Evolutionary conservation across 2,888 invertebrate species (phyloP).

Genomic region (Nycteola revayana): DNA sequence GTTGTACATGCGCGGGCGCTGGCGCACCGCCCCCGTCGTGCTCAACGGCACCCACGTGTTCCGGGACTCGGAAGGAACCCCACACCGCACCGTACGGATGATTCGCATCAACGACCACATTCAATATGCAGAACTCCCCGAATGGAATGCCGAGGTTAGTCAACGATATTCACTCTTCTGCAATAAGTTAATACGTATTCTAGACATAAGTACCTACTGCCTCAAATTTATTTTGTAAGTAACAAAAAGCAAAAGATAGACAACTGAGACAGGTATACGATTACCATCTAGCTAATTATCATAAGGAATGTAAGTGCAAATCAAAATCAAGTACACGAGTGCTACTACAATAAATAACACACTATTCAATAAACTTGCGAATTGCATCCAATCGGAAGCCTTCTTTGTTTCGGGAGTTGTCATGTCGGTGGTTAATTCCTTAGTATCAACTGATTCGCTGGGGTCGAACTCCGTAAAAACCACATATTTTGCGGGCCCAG

Average conservation of each 20-base stretch:
- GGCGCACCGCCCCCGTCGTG: constrained; percentile 70
- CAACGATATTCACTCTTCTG: no score
- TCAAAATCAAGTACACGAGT: constrained; percentile 59
- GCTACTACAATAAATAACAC: constrained; percentile 50
- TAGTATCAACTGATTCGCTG: constrained; percentile 42
- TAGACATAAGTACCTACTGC: no score
- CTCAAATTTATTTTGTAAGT: no score
- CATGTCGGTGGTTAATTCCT: constrained; percentile 39
- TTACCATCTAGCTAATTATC: constrained; percentile 31
- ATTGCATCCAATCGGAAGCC: constrained; percentile 59
- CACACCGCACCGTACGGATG: constrained; percentile 54
- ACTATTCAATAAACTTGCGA: constrained; percentile 65
- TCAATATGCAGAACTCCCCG: constrained; percentile 55
- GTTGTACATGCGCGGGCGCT: constrained; percentile 61
- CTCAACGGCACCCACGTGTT: constrained; percentile 64
- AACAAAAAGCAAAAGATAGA: no score
- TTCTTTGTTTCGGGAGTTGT: background rate
- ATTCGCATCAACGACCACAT: constrained; percentile 70
- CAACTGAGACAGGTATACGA: no score
- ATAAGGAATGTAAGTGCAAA: constrained; percentile 59
- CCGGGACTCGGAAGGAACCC: constrained; percentile 37
- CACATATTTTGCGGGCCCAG: constrained; percentile 64
- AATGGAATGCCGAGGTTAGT: constrained; percentile 68
- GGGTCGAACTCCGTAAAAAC: constrained; percentile 73
- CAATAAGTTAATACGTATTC: no score